phyloP scores from a whole-genome alignment of 1,140 invertebrate genomes.

The Pseudobourletiella spinata region DNA sequence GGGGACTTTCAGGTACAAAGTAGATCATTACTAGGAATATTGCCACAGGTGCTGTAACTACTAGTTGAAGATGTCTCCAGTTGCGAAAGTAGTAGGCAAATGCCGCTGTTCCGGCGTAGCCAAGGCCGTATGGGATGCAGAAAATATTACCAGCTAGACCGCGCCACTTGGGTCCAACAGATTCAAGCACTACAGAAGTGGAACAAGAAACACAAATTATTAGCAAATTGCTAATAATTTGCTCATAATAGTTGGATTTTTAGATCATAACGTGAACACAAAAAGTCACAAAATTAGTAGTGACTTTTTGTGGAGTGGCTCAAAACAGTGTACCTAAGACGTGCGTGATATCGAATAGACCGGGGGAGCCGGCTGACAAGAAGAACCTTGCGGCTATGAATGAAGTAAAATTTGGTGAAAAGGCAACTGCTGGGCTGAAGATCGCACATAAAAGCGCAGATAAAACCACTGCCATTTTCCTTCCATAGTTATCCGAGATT shows the following conservation, averaged over 20 bases:
- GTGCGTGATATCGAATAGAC: conserved; percentile 34
- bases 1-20: not conserved
- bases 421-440: conserved; percentile 54
- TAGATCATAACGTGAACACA: no score
- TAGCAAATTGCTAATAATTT: no score
- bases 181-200: conserved; percentile 68
- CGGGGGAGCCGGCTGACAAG: conserved; percentile 41
- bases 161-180: conserved; percentile 59
- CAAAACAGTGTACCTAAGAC: conserved; percentile 37
- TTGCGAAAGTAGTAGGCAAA: conserved; percentile 56
- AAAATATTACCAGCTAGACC: conserved; percentile 59
- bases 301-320: no score
- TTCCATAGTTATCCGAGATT: conserved; percentile 66
- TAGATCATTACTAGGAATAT: conserved; percentile 52
- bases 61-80: conserved; percentile 64
- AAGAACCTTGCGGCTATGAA: conserved; percentile 61
- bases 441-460: conserved; percentile 57
- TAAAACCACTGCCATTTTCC: conserved; percentile 61
- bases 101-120: conserved; percentile 52
- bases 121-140: conserved; percentile 60
- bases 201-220: no score
- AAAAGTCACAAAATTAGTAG: no score
- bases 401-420: conserved; percentile 56
- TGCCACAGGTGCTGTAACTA: conserved; percentile 60
- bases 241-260: no score